Evolutionary conservation across 2,888 invertebrate genomes (phyloP), one percentile per base, ranked within the genome.

Genomic region (Lycia hirtaria): DNA sequence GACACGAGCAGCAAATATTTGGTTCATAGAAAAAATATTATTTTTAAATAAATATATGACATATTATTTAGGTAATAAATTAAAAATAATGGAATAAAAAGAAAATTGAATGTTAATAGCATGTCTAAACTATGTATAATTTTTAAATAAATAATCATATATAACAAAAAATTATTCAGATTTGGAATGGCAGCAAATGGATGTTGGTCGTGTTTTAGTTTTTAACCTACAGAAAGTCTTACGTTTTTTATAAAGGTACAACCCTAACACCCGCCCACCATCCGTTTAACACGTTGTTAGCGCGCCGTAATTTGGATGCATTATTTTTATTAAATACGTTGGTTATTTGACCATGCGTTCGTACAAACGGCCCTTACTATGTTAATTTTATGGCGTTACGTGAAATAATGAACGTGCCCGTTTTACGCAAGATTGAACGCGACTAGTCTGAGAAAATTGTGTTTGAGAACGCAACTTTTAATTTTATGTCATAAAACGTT

Each of bases 201-300:
- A n/a, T n/a, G n/a, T n/a, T n/a, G n/a, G n/a, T n/a, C n/a, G n/a
- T n/a, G n/a, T n/a, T n/a, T n/a, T n/a, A n/a, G n/a, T n/a, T n/a
- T n/a, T 3, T 24, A 24, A 24, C 5, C 24, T 5, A 2, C 24
- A 24, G 6, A 9, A 24, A 24, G 24, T 7, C n/a, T 24, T 9
- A 9, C 24, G 24, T 33, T 14, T 15, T 2, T 14, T 15, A 43
- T 17, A 17, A 15, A 43, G 48, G 40, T 62, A 61, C 68, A 72
- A 58, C 72, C 73, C 71, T 72, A 73, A 71, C 72, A 70, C 73
- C 67, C 73, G 61, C 67, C 67, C 58, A 58, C 45, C 43, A 44
- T 47, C 60, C 66, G 72, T 72, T 78, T 78, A 78, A 75, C 80
- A 80, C 73, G 69, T 71, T 73, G 71, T 76, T 70, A 76, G 72